phyloP scores from a whole-genome alignment of 2,888 invertebrate species.

The Sesia apiformis region DNA sequence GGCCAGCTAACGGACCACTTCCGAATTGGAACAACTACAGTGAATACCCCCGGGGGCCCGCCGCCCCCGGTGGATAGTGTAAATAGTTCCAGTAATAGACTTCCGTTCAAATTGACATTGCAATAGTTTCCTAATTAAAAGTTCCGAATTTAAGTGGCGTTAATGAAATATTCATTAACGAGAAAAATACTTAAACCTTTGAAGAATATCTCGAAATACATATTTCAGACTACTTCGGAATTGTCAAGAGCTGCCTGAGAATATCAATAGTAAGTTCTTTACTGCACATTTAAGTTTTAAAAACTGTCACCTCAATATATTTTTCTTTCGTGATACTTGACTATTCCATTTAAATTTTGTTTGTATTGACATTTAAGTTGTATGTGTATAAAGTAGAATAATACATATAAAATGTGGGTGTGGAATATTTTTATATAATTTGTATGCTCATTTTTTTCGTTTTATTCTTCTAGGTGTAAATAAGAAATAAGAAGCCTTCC shows the following conservation, averaged over 20 bases:
- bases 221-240: not conserved
- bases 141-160: constrained; percentile 27
- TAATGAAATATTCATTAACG: constrained; percentile 16
- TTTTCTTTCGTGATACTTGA: no score
- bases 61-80: constrained; percentile 35
- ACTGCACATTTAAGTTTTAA: not conserved
- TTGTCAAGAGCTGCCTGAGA: not conserved
- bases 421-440: no score
- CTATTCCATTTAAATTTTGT: no score
- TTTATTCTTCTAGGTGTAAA: no score
- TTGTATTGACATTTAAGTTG: no score
- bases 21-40: constrained; percentile 39
- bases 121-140: constrained; percentile 40
- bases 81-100: not conserved
- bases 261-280: not conserved
- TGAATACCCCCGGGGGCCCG: constrained; percentile 47
- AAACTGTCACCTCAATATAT: not conserved
- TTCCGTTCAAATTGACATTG: constrained; percentile 5
- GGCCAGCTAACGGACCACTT: constrained; percentile 37
- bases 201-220: not conserved
- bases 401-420: no score
- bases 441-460: no score
- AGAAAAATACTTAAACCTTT: not conserved
- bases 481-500: no score
- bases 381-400: no score